Base-by-base conservation (phyloP, 2,888 invertebrate genomes). In the Drosophila antonietae region DNA sequence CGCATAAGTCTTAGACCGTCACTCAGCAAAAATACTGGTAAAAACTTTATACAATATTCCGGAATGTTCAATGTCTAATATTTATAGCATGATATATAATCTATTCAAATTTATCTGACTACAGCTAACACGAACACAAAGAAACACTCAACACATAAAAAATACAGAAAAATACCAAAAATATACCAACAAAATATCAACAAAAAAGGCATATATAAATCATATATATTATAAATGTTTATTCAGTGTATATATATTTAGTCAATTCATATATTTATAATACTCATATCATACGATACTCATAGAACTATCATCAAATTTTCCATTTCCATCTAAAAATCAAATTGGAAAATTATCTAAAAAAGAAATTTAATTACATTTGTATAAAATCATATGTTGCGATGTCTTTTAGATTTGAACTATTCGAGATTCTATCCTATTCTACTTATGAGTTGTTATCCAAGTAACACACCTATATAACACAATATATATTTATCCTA, bases 171-270 rank as follows among this genome's bases (percentile, higher is more conserved):
- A 41, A 31, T 61, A 33, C 14, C 81, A 83, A 85, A 85, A 88
- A 85, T 85, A 83, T 88, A 88, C 83, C 86, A 85, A 83, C 84
- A 78, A 69, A 53, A 56, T 73, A 56, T 46, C 31, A 39, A 61
- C 12, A 55, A n/a, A 18, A 49, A 4, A 37, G 63, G 7, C 15
- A 39, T n/a, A 39, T 39, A 39, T 8, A 15, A 64, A 69, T 60
- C 9, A n/a, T 4, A 61, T 56, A 46, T 44, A 14, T 46, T 63
- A 59, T 62, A 52, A 76, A 59, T 67, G 49, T 47, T 23, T 56
- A 51, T 47, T 69, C 53, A 43, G 41, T 68, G 60, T 62, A 49
- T 64, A 71, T 43, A 59, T 46, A 75, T 43, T 56, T 46, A 49
- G 49, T 49, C n/a, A 31, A 49, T n/a, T 49, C 15, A 65, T 69